Percentiles rank a stretch among this genome's conserved stretches.
Conservation (phyloP, 2,797 vertebrate species). For the Sebastes glaucus region DNA sequence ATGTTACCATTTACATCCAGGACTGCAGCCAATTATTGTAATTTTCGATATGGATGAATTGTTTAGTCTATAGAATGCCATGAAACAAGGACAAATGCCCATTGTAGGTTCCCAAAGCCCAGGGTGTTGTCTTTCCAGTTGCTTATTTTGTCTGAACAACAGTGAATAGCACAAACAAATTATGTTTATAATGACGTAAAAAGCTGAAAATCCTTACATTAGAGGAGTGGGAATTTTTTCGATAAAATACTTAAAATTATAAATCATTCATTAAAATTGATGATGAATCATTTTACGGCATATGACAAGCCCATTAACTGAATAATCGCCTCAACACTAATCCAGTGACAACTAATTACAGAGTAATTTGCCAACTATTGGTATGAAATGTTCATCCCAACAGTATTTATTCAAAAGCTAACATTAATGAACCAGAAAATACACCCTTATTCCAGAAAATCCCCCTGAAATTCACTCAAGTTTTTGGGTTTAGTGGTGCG, state of each 20-base stretch:
- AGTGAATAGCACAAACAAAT: neutral
- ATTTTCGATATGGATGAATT: neutral
- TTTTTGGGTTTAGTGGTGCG: neutral
- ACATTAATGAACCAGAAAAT: constrained; percentile 8
- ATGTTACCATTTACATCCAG: neutral
- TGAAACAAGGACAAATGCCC: neutral
- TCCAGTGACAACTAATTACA: constrained; percentile 14
- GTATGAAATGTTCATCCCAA: neutral
- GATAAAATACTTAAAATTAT: neutral
- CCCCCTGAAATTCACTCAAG: neutral
- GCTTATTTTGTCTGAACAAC: neutral
- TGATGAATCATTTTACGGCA: neutral
- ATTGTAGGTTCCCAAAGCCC: neutral
- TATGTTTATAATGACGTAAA: neutral
- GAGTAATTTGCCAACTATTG: constrained; percentile 5
- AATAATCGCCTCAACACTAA: constrained; percentile 9
- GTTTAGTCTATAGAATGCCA: neutral
- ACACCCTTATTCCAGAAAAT: constrained; percentile 17
- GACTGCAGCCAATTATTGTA: neutral
- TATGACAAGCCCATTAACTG: constrained; percentile 15
- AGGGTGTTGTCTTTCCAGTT: neutral
- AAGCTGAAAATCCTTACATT: neutral
- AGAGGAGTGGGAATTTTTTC: neutral
- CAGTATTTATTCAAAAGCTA: constrained; percentile 4
- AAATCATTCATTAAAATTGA: constrained; percentile 2